Evolutionary conservation across 2,888 invertebrate species (phyloP).

Genomic region (Ernsta delagoae): DNA sequence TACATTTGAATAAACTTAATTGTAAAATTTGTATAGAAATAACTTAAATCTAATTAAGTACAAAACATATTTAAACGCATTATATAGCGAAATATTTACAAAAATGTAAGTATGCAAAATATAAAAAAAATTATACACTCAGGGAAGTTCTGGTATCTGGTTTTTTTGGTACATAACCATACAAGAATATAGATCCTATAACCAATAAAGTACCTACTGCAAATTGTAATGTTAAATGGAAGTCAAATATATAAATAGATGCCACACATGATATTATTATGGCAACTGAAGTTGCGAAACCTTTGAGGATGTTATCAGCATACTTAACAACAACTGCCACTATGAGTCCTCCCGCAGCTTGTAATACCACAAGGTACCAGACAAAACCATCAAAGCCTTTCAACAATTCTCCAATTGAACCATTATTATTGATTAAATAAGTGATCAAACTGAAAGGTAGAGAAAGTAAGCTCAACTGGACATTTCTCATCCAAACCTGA

Average conservation of each 20-base stretch:
- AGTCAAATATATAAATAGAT: slow-evolving; percentile 96
- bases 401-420: slow-evolving; percentile 83
- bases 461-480: slow-evolving; percentile 96
- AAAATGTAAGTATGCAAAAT: slow-evolving; percentile 24
- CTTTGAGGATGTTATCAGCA: slow-evolving; percentile 99
- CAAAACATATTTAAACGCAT: slow-evolving; percentile 1
- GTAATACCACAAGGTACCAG: slow-evolving; percentile 94
- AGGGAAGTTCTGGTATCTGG: slow-evolving; percentile 62
- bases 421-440: slow-evolving; percentile 91
- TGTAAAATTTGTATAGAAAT: neutral
- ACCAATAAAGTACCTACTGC: slow-evolving; percentile 93
- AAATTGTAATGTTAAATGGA: slow-evolving; percentile 94
- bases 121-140: slow-evolving; percentile 61
- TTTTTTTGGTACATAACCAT: slow-evolving; percentile 90
- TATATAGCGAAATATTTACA: slow-evolving; percentile 10
- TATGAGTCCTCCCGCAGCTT: slow-evolving; percentile 97
- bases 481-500: slow-evolving; percentile 97
- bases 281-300: slow-evolving; percentile 98
- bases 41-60: slow-evolving; percentile 23
- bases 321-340: slow-evolving; percentile 99
- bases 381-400: slow-evolving; percentile 92
- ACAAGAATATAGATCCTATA: slow-evolving; percentile 97
- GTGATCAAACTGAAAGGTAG: slow-evolving; percentile 94
- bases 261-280: slow-evolving; percentile 97
- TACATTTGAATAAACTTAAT: slow-evolving; percentile 1